Evolutionary conservation across 2,888 invertebrate genomes (phyloP).

Genomic region (Apomyelois bistriatella): DNA sequence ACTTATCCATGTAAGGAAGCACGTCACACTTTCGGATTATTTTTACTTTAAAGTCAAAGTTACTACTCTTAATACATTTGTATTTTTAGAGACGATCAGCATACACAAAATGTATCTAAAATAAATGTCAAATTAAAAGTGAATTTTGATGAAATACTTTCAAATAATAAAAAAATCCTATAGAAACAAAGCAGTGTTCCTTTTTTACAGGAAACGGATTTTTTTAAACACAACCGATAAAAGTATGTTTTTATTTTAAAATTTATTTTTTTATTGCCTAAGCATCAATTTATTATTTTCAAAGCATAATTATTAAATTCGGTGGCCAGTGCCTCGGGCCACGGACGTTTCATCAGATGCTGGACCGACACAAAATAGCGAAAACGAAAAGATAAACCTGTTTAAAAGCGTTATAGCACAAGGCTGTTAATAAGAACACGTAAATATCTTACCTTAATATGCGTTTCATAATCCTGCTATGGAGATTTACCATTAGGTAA

Average conservation of each 20-base stretch:
- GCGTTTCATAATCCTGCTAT: too few species aligned
- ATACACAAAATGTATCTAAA: too few species aligned
- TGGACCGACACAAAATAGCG: conserved; percentile 17
- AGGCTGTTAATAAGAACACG: too few species aligned
- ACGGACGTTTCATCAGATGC: conserved; percentile 43
- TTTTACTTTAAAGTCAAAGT: too few species aligned
- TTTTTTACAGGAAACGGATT: background rate
- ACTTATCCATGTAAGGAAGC: too few species aligned
- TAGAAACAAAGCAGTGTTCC: background rate
- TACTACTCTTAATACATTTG: too few species aligned
- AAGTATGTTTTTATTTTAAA: background rate
- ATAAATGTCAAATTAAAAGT: too few species aligned
- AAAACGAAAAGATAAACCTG: background rate
- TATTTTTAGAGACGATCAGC: too few species aligned
- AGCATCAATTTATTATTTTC: conserved; percentile 9
- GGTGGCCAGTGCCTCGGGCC: conserved; percentile 28
- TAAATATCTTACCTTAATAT: too few species aligned
- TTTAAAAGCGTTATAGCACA: background rate
- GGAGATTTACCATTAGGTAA: too few species aligned
- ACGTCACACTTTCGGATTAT: too few species aligned
- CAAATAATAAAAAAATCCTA: background rate
- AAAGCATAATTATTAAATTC: conserved; percentile 12
- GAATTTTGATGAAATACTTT: too few species aligned
- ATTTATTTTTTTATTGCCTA: background rate
- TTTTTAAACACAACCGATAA: background rate